Percentiles rank a stretch among this genome's conserved stretches.
Evolutionary conservation across 1,140 invertebrate species (phyloP).

Genomic region (Ceratina calcarata): DNA sequence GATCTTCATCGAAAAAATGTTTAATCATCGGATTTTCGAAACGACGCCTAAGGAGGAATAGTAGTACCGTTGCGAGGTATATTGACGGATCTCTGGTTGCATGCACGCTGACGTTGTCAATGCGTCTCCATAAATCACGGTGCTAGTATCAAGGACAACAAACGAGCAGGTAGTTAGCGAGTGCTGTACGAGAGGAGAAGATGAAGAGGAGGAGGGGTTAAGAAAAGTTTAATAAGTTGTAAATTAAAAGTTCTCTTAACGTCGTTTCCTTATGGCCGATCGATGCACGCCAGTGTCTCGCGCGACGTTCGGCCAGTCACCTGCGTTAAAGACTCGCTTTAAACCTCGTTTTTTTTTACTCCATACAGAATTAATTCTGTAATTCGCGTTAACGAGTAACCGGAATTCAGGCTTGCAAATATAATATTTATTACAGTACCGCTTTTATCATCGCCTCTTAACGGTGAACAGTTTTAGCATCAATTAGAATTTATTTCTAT

Average conservation of each 20-base stretch:
- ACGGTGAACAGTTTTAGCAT: no score
- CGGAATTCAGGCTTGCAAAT: not conserved
- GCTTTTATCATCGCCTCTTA: no score
- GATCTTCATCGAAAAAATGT: no score
- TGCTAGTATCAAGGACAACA: conserved; percentile 63
- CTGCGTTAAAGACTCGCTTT: not conserved
- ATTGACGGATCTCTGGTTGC: not conserved
- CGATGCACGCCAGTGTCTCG: conserved; percentile 46
- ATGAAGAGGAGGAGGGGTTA: no score
- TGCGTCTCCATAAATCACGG: conserved; percentile 71
- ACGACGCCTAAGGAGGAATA: conserved; percentile 13
- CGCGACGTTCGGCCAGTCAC: conserved; percentile 2
- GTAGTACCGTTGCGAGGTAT: not conserved
- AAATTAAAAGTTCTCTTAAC: conserved; percentile 71
- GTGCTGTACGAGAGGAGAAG: no score
- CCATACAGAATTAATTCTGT: not conserved
- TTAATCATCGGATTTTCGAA: no score
- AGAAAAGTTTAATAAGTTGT: conserved; percentile 72
- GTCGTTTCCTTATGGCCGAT: conserved; percentile 72
- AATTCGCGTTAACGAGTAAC: not conserved
- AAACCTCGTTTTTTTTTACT: not conserved
- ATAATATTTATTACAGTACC: no score
- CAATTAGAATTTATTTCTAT: no score
- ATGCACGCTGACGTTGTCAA: conserved; percentile 56
- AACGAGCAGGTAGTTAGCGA: conserved; percentile 53